Base-by-base conservation (phyloP, 2,797 vertebrate species). In the Hapalemur alaotrensis region DNA sequence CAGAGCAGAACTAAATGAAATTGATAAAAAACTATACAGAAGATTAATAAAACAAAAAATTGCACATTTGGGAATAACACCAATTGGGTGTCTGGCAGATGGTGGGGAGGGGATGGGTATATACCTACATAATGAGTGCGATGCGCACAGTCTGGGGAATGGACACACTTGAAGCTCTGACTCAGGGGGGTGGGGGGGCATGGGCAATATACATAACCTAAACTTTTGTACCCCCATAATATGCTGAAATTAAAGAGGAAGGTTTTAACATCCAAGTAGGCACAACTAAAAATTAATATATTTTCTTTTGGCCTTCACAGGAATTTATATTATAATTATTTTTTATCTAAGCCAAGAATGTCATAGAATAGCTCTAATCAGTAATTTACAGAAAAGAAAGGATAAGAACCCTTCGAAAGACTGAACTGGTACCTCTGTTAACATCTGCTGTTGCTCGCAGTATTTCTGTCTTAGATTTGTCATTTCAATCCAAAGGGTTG, bases 391-490 rank as follows among this genome's bases (percentile, higher is more conserved):
- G 97, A 98, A 96, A 96, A 97, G 25, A 93, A 97, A 97, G 95
- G 85, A 95, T 90, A 96, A 96, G 93, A 95, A 96, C 95, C 97
- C 91, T 97, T 93, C 96, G 92, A 96, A 98, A 96, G 41, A 83
- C 92, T 96, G 95, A 95, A 95, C 63, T 92, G 92, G 96, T 97
- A 98, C 98, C 98, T 98, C 98, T 93, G 98, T 98, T 89, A 98
- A 97, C 90, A 99, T 97, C 91, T 98, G 98, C 97, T 98, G 98
- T 97, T 98, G 98, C 81, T 98, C 98, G 95, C 82, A 97, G 97
- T 98, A 98, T 89, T 98, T 98, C 96, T 98, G 97, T 85, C 97
- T 98, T 86, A 99, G 95, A 95, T 93, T 97, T 89, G 98, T 97
- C 91, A 99, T 96, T 97, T 98, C 98, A 95, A 98, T 97, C 97